Percentiles rank a stretch among this genome's conserved stretches.
Conservation (phyloP, 2,888 invertebrate genomes). For the Cataglyphis altisquamis region DNA sequence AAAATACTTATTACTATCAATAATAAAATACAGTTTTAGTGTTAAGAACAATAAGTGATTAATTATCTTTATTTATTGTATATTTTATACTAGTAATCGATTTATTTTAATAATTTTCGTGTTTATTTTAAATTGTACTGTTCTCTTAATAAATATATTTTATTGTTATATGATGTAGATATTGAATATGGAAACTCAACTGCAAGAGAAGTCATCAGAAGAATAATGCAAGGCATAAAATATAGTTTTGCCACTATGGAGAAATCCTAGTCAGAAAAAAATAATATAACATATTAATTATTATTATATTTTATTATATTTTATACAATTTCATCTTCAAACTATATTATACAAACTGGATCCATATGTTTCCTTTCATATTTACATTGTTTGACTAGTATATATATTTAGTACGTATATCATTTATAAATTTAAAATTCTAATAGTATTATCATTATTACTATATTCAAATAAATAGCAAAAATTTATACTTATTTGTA, state of each 20-base stretch:
- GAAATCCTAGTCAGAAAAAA: conserved; percentile 81
- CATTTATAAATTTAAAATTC: conserved; percentile 21
- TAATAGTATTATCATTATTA: conserved; percentile 30
- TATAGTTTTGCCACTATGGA: conserved; percentile 77
- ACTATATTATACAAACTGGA: conserved; percentile 68
- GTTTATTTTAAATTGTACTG: background rate
- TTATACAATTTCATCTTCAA: conserved; percentile 61
- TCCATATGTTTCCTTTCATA: conserved; percentile 7
- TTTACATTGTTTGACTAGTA: conserved; percentile 6
- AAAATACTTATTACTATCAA: background rate
- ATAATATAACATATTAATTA: conserved; percentile 63
- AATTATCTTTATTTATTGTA: background rate
- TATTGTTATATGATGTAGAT: conserved; percentile 18
- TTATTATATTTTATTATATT: conserved; percentile 74
- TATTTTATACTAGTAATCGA: background rate
- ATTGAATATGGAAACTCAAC: conserved; percentile 36
- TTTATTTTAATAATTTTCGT: background rate
- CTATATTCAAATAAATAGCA: conserved; percentile 33
- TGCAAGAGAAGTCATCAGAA: conserved; percentile 64
- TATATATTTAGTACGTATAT: conserved; percentile 28
- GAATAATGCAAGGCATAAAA: conserved; percentile 73
- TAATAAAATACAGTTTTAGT: background rate
- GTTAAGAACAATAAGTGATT: background rate
- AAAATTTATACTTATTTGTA: conserved; percentile 62
- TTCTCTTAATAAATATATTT: background rate